Evolutionary conservation across 2,797 vertebrate genomes (phyloP).

Genomic region (Columba guinea): DNA sequence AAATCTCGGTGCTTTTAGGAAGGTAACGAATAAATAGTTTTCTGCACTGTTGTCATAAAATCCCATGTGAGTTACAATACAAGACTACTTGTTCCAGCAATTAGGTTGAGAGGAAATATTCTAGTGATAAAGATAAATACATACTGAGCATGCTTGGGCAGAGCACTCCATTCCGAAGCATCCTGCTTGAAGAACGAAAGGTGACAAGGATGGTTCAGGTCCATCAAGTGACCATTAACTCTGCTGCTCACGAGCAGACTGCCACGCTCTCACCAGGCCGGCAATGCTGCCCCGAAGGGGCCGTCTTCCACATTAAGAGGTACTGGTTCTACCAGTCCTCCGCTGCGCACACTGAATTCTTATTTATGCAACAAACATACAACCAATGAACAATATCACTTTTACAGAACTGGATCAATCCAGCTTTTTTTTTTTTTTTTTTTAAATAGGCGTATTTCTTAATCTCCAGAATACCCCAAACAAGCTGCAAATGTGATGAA

Average conservation of each 20-base stretch:
- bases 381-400: conserved; percentile 72
- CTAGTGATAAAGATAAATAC: conserved; percentile 75
- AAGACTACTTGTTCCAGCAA: conserved; percentile 68
- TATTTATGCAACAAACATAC: conserved; percentile 73
- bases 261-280: conserved; percentile 2
- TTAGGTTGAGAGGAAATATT: conserved; percentile 72
- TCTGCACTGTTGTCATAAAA: conserved; percentile 62
- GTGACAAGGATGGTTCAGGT: conserved; percentile 68
- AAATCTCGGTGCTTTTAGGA: conserved; percentile 55
- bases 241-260: conserved; percentile 49
- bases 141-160: conserved; percentile 77
- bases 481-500: conserved; percentile 68
- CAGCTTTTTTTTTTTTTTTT: conserved; percentile 63
- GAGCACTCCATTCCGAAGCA: conserved; percentile 75
- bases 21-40: conserved; percentile 44
- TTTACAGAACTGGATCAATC: conserved; percentile 73
- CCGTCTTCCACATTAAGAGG: conserved; percentile 33
- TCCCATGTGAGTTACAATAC: conserved; percentile 67
- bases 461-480: conserved; percentile 68
- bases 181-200: conserved; percentile 74
- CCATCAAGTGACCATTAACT: conserved; percentile 66
- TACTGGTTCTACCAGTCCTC: conserved; percentile 46
- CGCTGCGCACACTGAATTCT: conserved; percentile 47
- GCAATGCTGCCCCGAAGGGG: conserved; percentile 38
- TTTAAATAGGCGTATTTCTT: conserved; percentile 69